These are phyloP conservation scores for Allobates femoralis DNA, from an alignment of 2,797 vertebrate species.

Conservation along the genomic window DNA sequence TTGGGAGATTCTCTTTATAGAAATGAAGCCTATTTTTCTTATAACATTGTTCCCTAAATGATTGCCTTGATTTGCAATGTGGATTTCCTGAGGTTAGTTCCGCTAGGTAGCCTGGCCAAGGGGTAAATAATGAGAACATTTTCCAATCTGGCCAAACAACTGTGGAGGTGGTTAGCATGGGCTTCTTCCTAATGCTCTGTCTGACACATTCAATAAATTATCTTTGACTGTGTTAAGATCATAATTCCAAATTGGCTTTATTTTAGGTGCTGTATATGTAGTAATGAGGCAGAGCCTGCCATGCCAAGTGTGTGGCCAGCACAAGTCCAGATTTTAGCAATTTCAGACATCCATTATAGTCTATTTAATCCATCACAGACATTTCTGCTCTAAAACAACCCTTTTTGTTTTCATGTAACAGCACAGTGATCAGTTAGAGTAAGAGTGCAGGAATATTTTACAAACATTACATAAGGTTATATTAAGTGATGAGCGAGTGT, in stretches of 20 bases:
- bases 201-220: background rate
- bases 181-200: background rate
- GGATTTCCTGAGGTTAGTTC: background rate
- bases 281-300: background rate
- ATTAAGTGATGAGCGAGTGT: no score
- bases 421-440: background rate
- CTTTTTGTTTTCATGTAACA: background rate
- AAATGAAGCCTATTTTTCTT: background rate
- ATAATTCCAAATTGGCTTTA: conserved; percentile 18
- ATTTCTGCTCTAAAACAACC: background rate
- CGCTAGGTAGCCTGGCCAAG: background rate
- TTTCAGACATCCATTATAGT: background rate
- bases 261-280: background rate
- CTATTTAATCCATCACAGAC: background rate
- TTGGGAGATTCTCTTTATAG: background rate
- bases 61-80: background rate
- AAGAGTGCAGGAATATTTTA: background rate
- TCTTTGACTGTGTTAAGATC: background rate
- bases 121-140: conserved; percentile 1
- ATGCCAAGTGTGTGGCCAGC: background rate
- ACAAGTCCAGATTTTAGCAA: background rate
- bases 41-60: background rate
- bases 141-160: background rate
- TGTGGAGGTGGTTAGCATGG: background rate
- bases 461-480: background rate